A percentile compares a stretch with the other conserved stretches of the same genome.
These are phyloP conservation scores for Drosophila ohnishii DNA, from an alignment of 1,140 invertebrate species.

Conservation along the genomic window DNA sequence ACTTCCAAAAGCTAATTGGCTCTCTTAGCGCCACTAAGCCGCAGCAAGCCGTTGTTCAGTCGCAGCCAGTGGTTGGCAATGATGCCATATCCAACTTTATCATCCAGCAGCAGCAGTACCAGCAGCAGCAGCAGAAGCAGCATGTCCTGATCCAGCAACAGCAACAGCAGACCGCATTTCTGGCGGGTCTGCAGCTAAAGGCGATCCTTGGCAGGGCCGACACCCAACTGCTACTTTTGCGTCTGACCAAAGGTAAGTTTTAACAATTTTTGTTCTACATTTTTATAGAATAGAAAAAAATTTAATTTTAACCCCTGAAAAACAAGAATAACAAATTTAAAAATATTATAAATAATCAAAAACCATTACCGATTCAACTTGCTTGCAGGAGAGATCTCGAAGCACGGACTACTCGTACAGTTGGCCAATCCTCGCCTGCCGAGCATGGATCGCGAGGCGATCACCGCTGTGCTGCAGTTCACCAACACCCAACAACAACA, in stretches of 20 bases:
- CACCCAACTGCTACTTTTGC: slow-evolving; percentile 69
- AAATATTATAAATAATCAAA: too few species aligned
- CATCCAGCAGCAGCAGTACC: slow-evolving; percentile 72
- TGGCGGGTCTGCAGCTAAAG: slow-evolving; percentile 76
- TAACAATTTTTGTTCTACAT: not conserved
- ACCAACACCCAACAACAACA: slow-evolving; percentile 79
- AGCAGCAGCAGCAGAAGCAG: slow-evolving; percentile 75
- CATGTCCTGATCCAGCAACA: slow-evolving; percentile 73
- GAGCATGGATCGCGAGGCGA: slow-evolving; percentile 75
- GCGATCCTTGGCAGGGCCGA: slow-evolving; percentile 73
- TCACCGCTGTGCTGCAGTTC: slow-evolving; percentile 77
- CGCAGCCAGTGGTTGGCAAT: slow-evolving; percentile 30
- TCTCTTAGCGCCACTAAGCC: slow-evolving; percentile 55
- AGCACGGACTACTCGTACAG: slow-evolving; percentile 75
- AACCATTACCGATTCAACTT: not conserved
- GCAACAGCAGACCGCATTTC: slow-evolving; percentile 75
- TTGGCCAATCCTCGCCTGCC: slow-evolving; percentile 74
- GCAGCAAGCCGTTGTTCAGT: slow-evolving; percentile 20
- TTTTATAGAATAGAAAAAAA: too few species aligned
- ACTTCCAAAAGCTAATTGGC: slow-evolving; percentile 75
- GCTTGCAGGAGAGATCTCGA: slow-evolving; percentile 73
- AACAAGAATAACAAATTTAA: too few species aligned
- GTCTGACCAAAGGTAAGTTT: slow-evolving; percentile 74
- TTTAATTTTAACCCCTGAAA: too few species aligned
- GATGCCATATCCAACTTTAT: slow-evolving; percentile 78